These are phyloP conservation scores for Pedetes capensis DNA, from an alignment of 2,113 vertebrate genomes.

Conservation along the genomic window DNA sequence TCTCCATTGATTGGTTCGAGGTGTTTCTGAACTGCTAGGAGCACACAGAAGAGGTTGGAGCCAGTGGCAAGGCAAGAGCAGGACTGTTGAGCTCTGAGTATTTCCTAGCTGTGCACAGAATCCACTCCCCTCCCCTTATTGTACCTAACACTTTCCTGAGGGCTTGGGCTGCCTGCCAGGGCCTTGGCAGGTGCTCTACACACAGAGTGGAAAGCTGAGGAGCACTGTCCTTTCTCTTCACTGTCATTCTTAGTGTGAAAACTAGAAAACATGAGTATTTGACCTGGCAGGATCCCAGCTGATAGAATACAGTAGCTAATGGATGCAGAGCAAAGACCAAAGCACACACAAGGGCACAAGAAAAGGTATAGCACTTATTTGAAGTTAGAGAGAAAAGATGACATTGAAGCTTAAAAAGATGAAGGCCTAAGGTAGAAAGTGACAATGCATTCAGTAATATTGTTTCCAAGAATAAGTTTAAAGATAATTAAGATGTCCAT, in stretches of 20 bases:
- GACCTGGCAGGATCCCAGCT: not conserved
- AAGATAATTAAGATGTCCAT: not conserved
- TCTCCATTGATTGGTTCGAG: not conserved
- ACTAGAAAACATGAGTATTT: not conserved
- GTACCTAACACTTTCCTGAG: not conserved
- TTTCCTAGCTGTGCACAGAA: not conserved
- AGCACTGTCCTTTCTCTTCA: not conserved
- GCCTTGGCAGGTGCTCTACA: not conserved
- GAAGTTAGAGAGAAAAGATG: not conserved
- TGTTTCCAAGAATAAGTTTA: not conserved
- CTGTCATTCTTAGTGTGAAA: not conserved
- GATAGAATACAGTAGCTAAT: not conserved
- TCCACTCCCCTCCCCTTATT: rapidly evolving
- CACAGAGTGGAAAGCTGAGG: not conserved
- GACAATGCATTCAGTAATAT: not conserved
- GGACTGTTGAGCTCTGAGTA: not conserved
- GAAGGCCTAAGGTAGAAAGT: not conserved
- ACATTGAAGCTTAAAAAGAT: not conserved
- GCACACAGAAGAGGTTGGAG: not conserved
- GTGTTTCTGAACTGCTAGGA: not conserved
- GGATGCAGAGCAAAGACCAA: not conserved
- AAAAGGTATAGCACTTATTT: not conserved
- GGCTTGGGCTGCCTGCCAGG: not conserved
- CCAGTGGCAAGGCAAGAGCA: not conserved
- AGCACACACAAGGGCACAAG: not conserved